phyloP scores from a whole-genome alignment of 2,113 vertebrate species.

The Ptyas mucosa region DNA sequence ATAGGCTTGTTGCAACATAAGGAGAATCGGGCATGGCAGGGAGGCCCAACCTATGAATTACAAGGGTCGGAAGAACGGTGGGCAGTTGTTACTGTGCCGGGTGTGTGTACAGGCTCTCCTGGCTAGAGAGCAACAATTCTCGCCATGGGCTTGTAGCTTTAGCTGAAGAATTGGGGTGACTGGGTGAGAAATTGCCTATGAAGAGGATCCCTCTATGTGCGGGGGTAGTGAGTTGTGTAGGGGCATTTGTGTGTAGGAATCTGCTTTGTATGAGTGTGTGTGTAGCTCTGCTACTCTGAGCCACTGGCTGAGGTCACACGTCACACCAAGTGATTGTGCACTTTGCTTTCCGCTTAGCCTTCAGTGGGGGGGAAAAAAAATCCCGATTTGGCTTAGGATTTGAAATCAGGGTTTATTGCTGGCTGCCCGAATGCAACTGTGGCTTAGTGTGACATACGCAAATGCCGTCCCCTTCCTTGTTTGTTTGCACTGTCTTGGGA shows the following conservation, averaged over 20 bases:
- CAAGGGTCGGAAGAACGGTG: neutral
- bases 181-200: neutral
- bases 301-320: neutral
- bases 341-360: neutral
- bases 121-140: neutral
- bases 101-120: neutral
- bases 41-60: neutral
- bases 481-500: neutral
- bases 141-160: fast-evolving
- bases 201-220: too few relatives aligned
- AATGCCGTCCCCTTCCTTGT: neutral
- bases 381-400: neutral
- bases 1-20: neutral
- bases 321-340: neutral
- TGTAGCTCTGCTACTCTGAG: neutral
- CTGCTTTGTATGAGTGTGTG: too few relatives aligned
- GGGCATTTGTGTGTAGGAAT: neutral
- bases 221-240: too few relatives aligned
- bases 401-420: neutral
- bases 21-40: neutral
- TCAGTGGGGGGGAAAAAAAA: neutral
- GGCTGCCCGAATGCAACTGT: neutral
- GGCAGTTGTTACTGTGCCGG: neutral
- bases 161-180: neutral
- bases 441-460: neutral